phyloP scores from a whole-genome alignment of 2,888 invertebrate species.

The Phyllotreta cruciferae region DNA sequence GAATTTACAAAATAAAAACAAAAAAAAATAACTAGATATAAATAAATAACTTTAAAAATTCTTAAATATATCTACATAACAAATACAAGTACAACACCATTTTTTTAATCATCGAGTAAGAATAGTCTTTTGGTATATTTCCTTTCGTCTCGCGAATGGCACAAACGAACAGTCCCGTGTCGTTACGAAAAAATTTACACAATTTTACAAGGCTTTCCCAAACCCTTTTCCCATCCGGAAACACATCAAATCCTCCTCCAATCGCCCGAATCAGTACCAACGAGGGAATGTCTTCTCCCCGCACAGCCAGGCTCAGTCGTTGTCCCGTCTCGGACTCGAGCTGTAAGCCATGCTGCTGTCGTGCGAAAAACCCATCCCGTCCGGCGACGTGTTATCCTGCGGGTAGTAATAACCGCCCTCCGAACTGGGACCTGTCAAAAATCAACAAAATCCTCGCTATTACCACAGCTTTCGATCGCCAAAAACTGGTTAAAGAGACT shows the following conservation, averaged over 20 bases:
- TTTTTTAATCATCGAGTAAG: constrained; percentile 43
- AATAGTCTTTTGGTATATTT: constrained; percentile 53
- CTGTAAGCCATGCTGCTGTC: constrained; percentile 69
- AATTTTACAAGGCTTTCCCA: constrained; percentile 29
- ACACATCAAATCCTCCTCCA: constrained; percentile 23
- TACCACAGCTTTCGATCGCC: too few relatives aligned
- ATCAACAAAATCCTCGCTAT: neutral
- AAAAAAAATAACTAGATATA: constrained; percentile 51
- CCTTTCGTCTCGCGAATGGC: constrained; percentile 51
- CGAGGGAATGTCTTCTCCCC: constrained; percentile 58
- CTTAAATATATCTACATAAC: constrained; percentile 61
- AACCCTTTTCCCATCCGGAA: constrained; percentile 11
- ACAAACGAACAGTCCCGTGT: constrained; percentile 49
- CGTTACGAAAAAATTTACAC: constrained; percentile 28
- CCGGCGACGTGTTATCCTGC: constrained; percentile 74
- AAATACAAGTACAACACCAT: constrained; percentile 61
- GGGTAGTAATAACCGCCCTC: constrained; percentile 71
- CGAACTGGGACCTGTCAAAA: constrained; percentile 56
- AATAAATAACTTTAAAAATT: constrained; percentile 58
- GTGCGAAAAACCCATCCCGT: constrained; percentile 72
- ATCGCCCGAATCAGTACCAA: constrained; percentile 53
- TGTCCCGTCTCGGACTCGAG: constrained; percentile 74
- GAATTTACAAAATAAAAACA: constrained; percentile 56
- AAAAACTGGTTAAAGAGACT: too few relatives aligned
- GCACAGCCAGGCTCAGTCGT: constrained; percentile 77